Percentiles rank a stretch among this genome's conserved stretches.
These are phyloP conservation scores for Hippocampus comes DNA, from an alignment of 2,113 vertebrate species.

Conservation along the genomic window DNA sequence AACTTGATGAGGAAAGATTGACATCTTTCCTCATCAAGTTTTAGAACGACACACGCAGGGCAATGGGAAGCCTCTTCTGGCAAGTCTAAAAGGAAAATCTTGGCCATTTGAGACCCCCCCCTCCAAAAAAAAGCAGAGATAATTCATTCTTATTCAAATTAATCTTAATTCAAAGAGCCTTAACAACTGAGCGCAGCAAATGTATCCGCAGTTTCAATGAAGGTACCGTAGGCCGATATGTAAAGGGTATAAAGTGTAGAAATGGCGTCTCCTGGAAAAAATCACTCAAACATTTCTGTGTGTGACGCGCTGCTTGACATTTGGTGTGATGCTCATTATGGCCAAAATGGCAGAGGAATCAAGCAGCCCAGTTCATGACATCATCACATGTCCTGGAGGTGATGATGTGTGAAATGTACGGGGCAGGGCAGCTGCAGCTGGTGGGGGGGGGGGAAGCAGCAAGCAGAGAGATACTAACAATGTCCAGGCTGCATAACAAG, in stretches of 20 bases:
- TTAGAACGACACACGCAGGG: conserved; percentile 35
- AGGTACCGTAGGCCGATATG: background rate
- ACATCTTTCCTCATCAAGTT: too few relatives aligned
- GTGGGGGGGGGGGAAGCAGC: background rate
- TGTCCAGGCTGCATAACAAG: conserved; percentile 18
- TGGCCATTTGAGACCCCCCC: too few relatives aligned
- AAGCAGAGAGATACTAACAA: conserved; percentile 19
- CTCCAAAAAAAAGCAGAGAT: background rate
- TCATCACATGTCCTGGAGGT: conserved; percentile 44
- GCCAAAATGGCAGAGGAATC: conserved; percentile 7
- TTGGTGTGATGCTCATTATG: conserved; percentile 12
- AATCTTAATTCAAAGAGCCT: background rate
- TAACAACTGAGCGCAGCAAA: background rate
- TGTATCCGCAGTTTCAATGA: background rate
- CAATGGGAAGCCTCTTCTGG: conserved; percentile 29
- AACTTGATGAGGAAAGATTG: conserved; percentile 62
- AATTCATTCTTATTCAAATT: background rate
- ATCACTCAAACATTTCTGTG: conserved; percentile 3
- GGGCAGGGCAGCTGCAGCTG: conserved; percentile 46
- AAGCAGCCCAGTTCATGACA: conserved; percentile 35
- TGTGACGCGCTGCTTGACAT: conserved; percentile 10
- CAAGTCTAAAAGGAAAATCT: conserved; percentile 14
- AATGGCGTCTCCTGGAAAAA: background rate
- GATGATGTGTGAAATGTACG: conserved; percentile 57
- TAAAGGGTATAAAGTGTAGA: background rate